Base-by-base conservation (phyloP, 1,140 invertebrate species). In the Psix sp. region DNA sequence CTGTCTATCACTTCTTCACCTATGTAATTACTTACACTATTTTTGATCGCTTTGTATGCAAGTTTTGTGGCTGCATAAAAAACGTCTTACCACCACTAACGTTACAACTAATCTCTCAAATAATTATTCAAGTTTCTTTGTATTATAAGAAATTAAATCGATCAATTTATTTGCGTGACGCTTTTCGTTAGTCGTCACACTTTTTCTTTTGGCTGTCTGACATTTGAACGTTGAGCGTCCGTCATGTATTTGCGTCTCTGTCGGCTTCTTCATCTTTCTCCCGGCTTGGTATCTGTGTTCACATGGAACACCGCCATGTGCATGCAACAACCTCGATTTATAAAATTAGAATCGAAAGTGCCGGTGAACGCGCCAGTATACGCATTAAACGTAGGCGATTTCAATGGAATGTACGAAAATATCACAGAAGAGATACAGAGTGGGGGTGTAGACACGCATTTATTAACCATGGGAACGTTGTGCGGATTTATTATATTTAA, bases 261-360 rank as follows among this genome's bases (percentile, higher is more conserved):
- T 62, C 42, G 14, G 6, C n/a, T 62, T 46, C 39, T 45, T 56
- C 40, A 36, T 67, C 38, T 56, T 56, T 49, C 48, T 73, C 68
- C 10, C 43, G 45, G 14, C 51, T 40, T 31, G 18, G 48, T 62
- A 59, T 68, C 45, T 65, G 10, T 51, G 46, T 62, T 62, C 39
- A 59, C 57, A 43, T 52, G 43, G 39, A 65, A 65, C 46, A 65
- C 51, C 59, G 65, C 73, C 51, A 63, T 59, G 63, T 75, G 56
- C 51, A 71, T 71, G 60, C 66, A 66, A 74, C 65, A 73, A 68
- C 54, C 54, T 66, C 49, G 65, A 62, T 62, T 63, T 67, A 75
- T 82, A 82, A 78, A 77, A 80, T 82, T 80, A 82, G 79, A 80
- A 68, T 68, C 57, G 62, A 82, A 80, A 80, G 76, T 80, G 75